Evolutionary conservation across 2,113 vertebrate genomes (phyloP).

Genomic region (Triplophysa rosa): DNA sequence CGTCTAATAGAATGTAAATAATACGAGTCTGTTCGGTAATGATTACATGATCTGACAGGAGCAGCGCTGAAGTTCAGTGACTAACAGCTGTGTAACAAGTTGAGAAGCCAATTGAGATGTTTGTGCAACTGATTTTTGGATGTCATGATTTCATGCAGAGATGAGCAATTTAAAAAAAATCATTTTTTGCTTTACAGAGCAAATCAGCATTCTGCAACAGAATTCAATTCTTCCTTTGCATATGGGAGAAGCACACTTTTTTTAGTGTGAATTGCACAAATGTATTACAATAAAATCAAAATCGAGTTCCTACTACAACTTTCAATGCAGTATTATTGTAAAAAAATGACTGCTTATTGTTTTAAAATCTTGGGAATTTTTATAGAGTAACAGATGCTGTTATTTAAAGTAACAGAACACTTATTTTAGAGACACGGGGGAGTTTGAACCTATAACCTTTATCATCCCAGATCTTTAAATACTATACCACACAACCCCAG

Average conservation of each 20-base stretch:
- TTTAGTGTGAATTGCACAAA: no score
- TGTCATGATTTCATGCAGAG: conserved; percentile 21
- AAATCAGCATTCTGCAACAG: background rate
- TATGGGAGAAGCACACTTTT: background rate
- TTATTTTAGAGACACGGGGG: background rate
- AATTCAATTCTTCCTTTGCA: background rate
- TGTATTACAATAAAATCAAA: no score
- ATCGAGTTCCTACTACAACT: background rate
- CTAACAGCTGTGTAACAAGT: background rate
- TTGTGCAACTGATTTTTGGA: conserved; percentile 15
- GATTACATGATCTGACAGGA: background rate
- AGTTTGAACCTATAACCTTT: background rate
- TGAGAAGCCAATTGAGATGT: conserved; percentile 3
- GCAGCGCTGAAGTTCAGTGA: background rate
- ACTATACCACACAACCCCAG: background rate
- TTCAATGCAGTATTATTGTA: background rate
- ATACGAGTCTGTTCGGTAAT: background rate
- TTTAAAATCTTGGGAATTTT: no score
- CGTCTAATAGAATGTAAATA: background rate
- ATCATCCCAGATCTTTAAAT: background rate
- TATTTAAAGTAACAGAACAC: background rate
- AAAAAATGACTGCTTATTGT: no score
- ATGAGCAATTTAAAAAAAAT: background rate
- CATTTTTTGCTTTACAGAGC: background rate
- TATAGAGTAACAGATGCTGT: background rate